Base-by-base conservation (phyloP, 2,113 vertebrate genomes). In the Forbesichthys papilliferus region DNA sequence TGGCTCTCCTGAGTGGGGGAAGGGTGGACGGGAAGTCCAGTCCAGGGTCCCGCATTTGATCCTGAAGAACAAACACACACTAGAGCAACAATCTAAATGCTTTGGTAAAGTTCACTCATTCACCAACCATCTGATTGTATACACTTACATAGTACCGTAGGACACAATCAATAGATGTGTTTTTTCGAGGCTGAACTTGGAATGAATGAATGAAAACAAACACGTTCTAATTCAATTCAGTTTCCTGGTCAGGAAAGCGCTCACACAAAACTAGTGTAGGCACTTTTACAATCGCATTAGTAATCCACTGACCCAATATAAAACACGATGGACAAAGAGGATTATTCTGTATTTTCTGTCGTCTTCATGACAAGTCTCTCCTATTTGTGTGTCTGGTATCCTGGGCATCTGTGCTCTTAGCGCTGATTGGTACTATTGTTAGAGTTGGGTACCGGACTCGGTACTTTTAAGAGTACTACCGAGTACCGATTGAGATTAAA, bases 1-100 rank as follows among this genome's bases (percentile, higher is more conserved):
- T 94, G 66, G 93, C 92, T 87, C 93, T 90, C 56, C 93, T 90
- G 64, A 93, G 83, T 46, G 92, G 93, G 1, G 93, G 93, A 34
- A 92, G 78, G 16, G 87, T 80, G 59, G 93, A 91, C 73, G 80
- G 81, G 68, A 92, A 93, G 74, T 91, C 88, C 74, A 88, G 73
- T 69, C 78, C 80, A 1, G 64, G 27, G 14, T 84, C 84, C 42
- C 33, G 75, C 48, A 85, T 87, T 66, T 86, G 84, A 61, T 89
- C 91, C 93, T 93, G 54, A 20, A 86, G 14, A 52, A 57, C 13
- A 87, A 3, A 9, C 4, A 2, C 12, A 66, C 16, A 80, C 6
- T 56, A 52, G 66, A 27, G 58, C 3, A 36, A 20, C 61, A 36
- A 66, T 49, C 61, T 34, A 33, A 11, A 33, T 27, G 2, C 18